Percentiles rank a stretch among this genome's conserved stretches.
These are phyloP conservation scores for Lutjanus argentimaculatus DNA, from an alignment of 2,797 vertebrate species.

Conservation along the genomic window DNA sequence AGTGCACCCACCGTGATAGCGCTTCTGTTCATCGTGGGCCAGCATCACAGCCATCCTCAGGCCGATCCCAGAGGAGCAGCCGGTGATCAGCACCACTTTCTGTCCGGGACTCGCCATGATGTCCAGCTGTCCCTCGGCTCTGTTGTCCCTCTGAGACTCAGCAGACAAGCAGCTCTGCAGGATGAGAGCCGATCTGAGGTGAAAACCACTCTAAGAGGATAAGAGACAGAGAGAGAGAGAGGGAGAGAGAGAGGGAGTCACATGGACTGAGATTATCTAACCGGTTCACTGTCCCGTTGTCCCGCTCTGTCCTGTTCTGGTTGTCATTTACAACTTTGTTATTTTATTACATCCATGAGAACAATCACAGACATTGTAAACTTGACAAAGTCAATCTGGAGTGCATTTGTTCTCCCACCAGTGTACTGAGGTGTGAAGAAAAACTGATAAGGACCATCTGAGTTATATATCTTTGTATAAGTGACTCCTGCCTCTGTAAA, in stretches of 20 bases:
- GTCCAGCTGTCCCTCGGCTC: constrained; percentile 18
- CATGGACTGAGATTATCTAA: constrained; percentile 73
- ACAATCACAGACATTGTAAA: too few relatives aligned
- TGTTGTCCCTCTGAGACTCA: neutral
- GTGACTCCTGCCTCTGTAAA: neutral
- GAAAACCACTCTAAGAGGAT: constrained; percentile 78
- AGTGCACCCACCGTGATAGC: constrained; percentile 86
- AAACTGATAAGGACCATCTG: neutral
- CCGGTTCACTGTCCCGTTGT: rapidly evolving
- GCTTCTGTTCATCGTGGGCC: constrained; percentile 88
- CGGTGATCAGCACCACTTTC: constrained; percentile 91
- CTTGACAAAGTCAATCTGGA: too few relatives aligned
- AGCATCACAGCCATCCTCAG: constrained; percentile 89
- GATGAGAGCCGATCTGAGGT: constrained; percentile 47
- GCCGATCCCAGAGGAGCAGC: constrained; percentile 93
- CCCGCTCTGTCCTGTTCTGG: neutral
- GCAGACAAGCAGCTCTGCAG: constrained; percentile 30
- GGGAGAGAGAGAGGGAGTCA: constrained; percentile 53
- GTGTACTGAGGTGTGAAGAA: neutral
- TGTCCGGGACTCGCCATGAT: constrained; percentile 82
- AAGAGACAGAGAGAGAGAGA: constrained; percentile 19
- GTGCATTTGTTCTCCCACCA: neutral
- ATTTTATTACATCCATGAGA: neutral
- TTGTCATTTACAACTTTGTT: neutral
- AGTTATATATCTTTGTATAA: neutral